Conservation (phyloP, 2,888 invertebrate species). For the Pristionchus fissidentatus region DNA sequence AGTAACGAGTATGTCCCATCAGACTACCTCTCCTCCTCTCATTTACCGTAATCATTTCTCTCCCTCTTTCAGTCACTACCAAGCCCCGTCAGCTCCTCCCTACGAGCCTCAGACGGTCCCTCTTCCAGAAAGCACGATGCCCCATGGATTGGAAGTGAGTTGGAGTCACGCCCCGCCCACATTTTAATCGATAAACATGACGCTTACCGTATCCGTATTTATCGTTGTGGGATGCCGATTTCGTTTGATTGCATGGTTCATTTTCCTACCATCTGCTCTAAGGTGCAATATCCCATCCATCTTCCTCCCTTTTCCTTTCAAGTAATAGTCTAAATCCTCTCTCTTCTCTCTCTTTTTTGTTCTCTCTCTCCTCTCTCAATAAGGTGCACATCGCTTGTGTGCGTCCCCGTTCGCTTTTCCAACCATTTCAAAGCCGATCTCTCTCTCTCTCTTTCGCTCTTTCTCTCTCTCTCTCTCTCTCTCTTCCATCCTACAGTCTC, state of each 20-base stretch:
- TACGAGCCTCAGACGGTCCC: slow-evolving; percentile 72
- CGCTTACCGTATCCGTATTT: neutral
- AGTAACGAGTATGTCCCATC: slow-evolving; percentile 13
- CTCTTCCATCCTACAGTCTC: slow-evolving; percentile 25
- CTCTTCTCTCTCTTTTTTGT: no score
- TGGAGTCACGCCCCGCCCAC: no score
- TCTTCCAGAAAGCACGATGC: slow-evolving; percentile 66
- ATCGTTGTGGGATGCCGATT: neutral
- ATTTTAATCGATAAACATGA: neutral
- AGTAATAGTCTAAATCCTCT: slow-evolving; percentile 20
- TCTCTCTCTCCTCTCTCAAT: slow-evolving; percentile 10
- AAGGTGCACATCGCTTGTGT: slow-evolving; percentile 32
- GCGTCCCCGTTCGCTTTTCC: slow-evolving; percentile 15
- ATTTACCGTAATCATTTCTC: slow-evolving; percentile 21
- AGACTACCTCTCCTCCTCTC: neutral
- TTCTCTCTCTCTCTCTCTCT: slow-evolving; percentile 42
- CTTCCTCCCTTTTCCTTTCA: neutral
- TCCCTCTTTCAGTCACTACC: slow-evolving; percentile 54
- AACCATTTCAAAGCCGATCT: slow-evolving; percentile 12
- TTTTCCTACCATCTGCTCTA: neutral
- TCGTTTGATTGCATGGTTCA: slow-evolving; percentile 7
- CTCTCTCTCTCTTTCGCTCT: slow-evolving; percentile 12
- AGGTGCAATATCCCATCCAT: neutral
- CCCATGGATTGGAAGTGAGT: slow-evolving; percentile 63
- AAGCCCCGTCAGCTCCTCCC: slow-evolving; percentile 52